A percentile compares a stretch with the other conserved stretches of the same genome.
Conservation (phyloP, 1,140 invertebrate species). For the Oryctes rhinoceros region DNA sequence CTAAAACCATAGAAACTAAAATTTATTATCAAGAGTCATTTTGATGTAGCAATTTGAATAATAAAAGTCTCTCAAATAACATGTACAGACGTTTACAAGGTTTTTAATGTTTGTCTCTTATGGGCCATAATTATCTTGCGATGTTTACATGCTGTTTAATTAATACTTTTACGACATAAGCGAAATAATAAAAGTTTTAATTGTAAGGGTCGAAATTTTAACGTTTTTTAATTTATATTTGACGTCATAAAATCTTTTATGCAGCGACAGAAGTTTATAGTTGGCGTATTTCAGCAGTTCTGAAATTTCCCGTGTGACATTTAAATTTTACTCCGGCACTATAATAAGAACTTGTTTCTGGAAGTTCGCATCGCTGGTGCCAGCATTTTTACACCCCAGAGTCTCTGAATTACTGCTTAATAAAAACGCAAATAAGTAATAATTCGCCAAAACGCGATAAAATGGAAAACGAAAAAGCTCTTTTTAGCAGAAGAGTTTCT, state of each 20-base stretch:
- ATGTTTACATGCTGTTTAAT: slow-evolving; percentile 34
- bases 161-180: slow-evolving; percentile 18
- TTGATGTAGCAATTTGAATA: not conserved
- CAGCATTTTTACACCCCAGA: not conserved
- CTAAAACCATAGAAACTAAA: no score
- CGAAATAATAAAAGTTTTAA: slow-evolving; percentile 32
- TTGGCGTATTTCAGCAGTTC: slow-evolving; percentile 24
- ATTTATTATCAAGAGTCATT: no score
- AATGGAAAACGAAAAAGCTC: not conserved
- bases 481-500: no score
- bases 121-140: slow-evolving; percentile 24
- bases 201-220: slow-evolving; percentile 1
- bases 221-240: slow-evolving; percentile 20
- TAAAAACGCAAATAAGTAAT: slow-evolving; percentile 24
- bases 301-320: slow-evolving; percentile 29
- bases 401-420: not conserved
- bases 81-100: not conserved
- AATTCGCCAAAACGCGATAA: not conserved
- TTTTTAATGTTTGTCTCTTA: slow-evolving; percentile 18
- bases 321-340: slow-evolving; percentile 34
- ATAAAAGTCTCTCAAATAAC: slow-evolving; percentile 10
- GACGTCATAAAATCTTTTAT: slow-evolving; percentile 32
- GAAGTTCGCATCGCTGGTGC: not conserved
- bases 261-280: slow-evolving; percentile 14
- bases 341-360: slow-evolving; percentile 34